Base-by-base conservation (phyloP, 1,140 invertebrate species). In the Nomia melanderi region DNA sequence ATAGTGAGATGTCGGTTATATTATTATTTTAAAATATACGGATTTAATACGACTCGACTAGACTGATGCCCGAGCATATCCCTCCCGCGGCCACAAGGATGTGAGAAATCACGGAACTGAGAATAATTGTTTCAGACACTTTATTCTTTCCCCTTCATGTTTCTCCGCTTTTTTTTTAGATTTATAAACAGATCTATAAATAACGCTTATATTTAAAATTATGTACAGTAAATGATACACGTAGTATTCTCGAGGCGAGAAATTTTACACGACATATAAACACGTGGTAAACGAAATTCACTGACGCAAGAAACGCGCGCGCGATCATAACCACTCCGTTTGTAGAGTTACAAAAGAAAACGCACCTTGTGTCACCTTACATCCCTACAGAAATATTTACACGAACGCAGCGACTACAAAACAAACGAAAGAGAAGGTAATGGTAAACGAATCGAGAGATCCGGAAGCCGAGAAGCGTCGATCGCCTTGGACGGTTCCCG, bases 151-250 rank as follows among this genome's bases (percentile, higher is more conserved):
- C 47, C 1, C 20, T 44, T 17, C 20, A 60, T 39, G 17, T 27
- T 44, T 33, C 31, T 57, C 44, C 44, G 12, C n/a, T n/a, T 25
- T 20, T 50, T 7, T 29, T 60, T 47, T 47, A 47, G 25, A 69
- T 25, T 67, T 76, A 76, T 76, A 76, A 76, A 76, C 73, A 76
- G 23, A 47, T 76, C 41, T 78, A 74, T 73, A 78, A 78, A 78
- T 78, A 70, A 63, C 44, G 23, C 23, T 70, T 59, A 78, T 31
- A 36, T 25, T 73, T 74, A 71, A 53, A 65, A 64, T n/a, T 78
- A 78, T 78, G 41, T 78, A 78, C 77, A 74, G 9, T 73, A 64
- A 73, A 78, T 78, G 60, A 64, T 78, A 65, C 77, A 44, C 27
- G 41, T 33, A 57, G 25, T 14, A 39, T 65, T 50, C 39, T 8